phyloP scores from a whole-genome alignment of 2,113 vertebrate species.

The Grammomys surdaster region DNA sequence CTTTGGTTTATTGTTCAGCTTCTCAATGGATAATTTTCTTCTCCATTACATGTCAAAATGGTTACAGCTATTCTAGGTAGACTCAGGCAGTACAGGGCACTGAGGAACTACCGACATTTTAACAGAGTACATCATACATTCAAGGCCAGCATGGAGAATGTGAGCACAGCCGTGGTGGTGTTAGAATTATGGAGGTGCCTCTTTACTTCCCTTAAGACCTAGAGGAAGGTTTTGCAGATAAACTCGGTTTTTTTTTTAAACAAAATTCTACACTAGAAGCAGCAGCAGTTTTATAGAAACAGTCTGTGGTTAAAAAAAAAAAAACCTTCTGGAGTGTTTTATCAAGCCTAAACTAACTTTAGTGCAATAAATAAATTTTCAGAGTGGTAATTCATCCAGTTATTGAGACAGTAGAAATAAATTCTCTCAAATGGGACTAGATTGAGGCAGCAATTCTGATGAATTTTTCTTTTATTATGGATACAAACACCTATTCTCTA shows the following conservation, averaged over 20 bases:
- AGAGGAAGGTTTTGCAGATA: constrained; percentile 34
- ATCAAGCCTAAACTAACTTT: background rate
- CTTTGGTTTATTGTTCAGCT: constrained; percentile 70
- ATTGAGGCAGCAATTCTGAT: constrained; percentile 30
- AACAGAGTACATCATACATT: background rate
- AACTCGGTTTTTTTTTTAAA: background rate
- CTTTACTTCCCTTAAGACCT: constrained; percentile 26
- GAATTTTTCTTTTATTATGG: constrained; percentile 9
- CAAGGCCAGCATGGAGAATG: background rate
- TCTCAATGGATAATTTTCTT: background rate
- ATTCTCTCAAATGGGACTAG: constrained; percentile 1
- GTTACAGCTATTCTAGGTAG: background rate
- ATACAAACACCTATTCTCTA: constrained; percentile 65
- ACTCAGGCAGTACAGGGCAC: background rate
- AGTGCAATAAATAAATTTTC: constrained; percentile 47
- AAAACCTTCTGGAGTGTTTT: constrained; percentile 52
- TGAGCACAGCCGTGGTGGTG: background rate
- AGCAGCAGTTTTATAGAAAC: constrained; percentile 58
- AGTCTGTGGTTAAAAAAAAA: constrained; percentile 7
- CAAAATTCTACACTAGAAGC: constrained; percentile 47
- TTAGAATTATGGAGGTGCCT: background rate
- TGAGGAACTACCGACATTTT: background rate
- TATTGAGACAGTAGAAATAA: constrained; percentile 39
- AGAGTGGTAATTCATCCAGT: constrained; percentile 35
- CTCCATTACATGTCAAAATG: constrained; percentile 45